Conservation (phyloP, 64 coral and sea anemone species). For the Stylophora pistillata region DNA sequence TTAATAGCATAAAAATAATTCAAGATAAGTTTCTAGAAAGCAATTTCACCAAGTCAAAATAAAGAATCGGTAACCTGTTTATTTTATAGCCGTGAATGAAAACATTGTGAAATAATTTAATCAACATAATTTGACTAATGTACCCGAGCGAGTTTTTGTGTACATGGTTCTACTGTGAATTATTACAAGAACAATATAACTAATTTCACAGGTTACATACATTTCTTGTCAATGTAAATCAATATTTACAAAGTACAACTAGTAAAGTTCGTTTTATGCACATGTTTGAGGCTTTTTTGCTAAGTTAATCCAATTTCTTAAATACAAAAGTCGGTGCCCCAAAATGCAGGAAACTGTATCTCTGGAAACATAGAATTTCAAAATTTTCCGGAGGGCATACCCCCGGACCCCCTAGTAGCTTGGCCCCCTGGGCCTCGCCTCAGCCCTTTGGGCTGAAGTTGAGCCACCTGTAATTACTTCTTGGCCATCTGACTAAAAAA, state of each 20-base stretch:
- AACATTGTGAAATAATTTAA: constrained; percentile 6
- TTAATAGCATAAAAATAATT: too few relatives aligned
- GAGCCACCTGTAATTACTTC: too few relatives aligned
- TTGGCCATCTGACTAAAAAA: constrained; percentile 35
- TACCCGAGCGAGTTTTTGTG: too few relatives aligned
- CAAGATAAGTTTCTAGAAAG: constrained; percentile 23
- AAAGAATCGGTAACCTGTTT: constrained; percentile 20
- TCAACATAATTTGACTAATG: constrained; percentile 8
- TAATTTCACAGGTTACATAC: constrained; percentile 39
- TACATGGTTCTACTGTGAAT: too few relatives aligned
- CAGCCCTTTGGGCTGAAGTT: too few relatives aligned
- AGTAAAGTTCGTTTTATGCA: constrained; percentile 31
- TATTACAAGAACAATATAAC: too few relatives aligned
- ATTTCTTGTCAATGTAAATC: constrained; percentile 44
- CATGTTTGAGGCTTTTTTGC: constrained; percentile 17
- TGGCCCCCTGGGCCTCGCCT: too few relatives aligned
- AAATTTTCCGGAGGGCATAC: too few relatives aligned
- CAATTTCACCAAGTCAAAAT: constrained; percentile 21
- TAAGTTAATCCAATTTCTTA: constrained; percentile 36
- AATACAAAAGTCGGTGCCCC: constrained; percentile 23
- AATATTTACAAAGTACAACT: constrained; percentile 38
- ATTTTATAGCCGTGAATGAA: background rate
- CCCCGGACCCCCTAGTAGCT: too few relatives aligned
- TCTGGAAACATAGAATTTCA: constrained; percentile 24
- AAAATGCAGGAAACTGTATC: constrained; percentile 24